phyloP scores from a whole-genome alignment of 1,140 invertebrate species.

The Cydia pomonella region DNA sequence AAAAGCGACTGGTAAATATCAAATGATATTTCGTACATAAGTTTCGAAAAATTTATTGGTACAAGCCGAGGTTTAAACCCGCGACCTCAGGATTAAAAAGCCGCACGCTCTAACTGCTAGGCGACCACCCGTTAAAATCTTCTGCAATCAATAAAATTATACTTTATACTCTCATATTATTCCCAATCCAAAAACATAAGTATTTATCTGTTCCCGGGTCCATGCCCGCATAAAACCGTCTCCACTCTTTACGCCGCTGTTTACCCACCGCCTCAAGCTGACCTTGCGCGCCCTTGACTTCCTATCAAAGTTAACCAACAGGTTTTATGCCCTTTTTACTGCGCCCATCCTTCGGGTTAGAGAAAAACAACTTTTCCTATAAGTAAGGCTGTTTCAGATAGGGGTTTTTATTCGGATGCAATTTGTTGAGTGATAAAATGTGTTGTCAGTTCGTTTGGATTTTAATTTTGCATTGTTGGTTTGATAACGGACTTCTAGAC shows the following conservation, averaged over 20 bases:
- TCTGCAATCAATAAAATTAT: too few relatives aligned
- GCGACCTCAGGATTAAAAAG: too few relatives aligned
- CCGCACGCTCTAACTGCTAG: too few relatives aligned
- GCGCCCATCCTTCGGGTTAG: constrained; percentile 38
- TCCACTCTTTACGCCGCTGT: neutral
- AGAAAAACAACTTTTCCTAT: constrained; percentile 42
- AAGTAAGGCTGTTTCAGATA: constrained; percentile 8
- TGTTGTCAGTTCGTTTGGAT: neutral
- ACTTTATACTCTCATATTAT: neutral
- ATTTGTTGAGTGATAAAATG: neutral
- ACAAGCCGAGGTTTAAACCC: too few relatives aligned
- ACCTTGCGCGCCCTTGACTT: constrained; percentile 53
- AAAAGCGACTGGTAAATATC: too few relatives aligned
- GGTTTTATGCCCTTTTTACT: constrained; percentile 49
- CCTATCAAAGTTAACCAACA: constrained; percentile 40
- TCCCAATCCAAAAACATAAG: neutral
- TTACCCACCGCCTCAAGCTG: neutral
- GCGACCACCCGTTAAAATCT: too few relatives aligned
- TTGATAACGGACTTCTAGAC: too few relatives aligned
- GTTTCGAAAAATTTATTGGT: too few relatives aligned
- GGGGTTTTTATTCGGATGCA: neutral
- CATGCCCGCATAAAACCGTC: neutral
- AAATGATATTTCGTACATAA: too few relatives aligned
- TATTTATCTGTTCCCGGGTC: neutral
- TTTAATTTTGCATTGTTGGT: constrained; percentile 32